A percentile compares a stretch with the other conserved stretches of the same genome.
These are phyloP conservation scores for Peromyscus californicus DNA, from an alignment of 2,113 vertebrate species.

Conservation along the genomic window DNA sequence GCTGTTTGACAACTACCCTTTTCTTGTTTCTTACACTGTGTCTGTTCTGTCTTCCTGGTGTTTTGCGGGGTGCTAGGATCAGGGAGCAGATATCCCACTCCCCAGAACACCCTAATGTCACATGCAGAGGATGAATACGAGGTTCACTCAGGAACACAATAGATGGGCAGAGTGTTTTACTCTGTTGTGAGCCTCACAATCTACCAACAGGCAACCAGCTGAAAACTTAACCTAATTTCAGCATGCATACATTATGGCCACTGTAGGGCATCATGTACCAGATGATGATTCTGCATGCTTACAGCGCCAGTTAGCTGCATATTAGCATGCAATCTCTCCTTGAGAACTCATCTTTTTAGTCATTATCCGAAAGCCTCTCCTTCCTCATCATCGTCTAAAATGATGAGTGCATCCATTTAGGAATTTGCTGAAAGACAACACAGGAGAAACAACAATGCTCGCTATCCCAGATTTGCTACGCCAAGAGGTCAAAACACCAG, in stretches of 20 bases:
- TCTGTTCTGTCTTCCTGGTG: conserved; percentile 2
- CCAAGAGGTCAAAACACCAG: not conserved
- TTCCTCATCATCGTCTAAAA: conserved; percentile 9
- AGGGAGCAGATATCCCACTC: not conserved
- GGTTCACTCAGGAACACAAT: conserved; percentile 32
- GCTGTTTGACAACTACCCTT: not conserved
- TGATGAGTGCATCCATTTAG: conserved; percentile 8
- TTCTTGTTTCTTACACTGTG: not conserved
- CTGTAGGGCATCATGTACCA: not conserved
- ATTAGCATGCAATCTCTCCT: conserved; percentile 28
- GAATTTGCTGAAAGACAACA: not conserved
- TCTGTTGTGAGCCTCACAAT: not conserved
- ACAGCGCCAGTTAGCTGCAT: not conserved
- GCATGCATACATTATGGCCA: conserved; percentile 6
- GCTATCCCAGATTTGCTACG: not conserved
- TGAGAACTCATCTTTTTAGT: conserved; percentile 37
- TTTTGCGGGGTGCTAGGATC: not conserved
- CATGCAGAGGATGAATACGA: not conserved
- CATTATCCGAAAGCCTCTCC: not conserved
- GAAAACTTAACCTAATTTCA: conserved; percentile 62
- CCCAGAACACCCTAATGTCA: not conserved
- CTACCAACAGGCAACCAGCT: conserved; percentile 49
- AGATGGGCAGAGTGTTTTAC: conserved; percentile 29
- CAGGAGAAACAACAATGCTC: not conserved
- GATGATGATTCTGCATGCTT: not conserved